A percentile compares a stretch with the other conserved stretches of the same genome.
These are phyloP conservation scores for Sinentomon sp. DNA, from an alignment of 2,888 invertebrate species.

Conservation along the genomic window DNA sequence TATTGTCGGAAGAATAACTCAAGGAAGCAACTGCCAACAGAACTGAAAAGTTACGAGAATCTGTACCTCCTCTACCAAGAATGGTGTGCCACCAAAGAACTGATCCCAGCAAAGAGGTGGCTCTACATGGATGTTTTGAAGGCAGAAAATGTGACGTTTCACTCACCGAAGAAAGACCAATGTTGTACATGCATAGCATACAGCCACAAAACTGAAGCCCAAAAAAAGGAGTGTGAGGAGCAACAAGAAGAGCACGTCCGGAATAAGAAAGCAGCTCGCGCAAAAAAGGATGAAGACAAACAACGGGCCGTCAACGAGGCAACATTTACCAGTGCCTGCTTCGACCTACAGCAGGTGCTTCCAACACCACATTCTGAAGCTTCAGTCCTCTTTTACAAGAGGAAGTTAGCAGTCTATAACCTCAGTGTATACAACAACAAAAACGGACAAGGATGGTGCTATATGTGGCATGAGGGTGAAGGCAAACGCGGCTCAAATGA, in stretches of 20 bases:
- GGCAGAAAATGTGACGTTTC: too few species aligned
- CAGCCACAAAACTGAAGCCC: background rate
- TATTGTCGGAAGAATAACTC: too few species aligned
- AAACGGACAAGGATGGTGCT: background rate
- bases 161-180: background rate
- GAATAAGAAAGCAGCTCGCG: background rate
- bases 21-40: too few species aligned
- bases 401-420: background rate
- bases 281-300: background rate
- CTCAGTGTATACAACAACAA: background rate
- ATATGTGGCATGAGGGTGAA: background rate
- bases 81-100: too few species aligned
- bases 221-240: background rate
- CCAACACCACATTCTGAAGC: background rate
- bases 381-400: background rate
- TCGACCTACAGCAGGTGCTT: background rate
- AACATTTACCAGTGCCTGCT: background rate
- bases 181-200: background rate
- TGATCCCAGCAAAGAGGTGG: too few species aligned
- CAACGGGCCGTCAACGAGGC: background rate
- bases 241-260: background rate
- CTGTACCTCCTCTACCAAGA: too few species aligned
- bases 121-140: too few species aligned
- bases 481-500: background rate
- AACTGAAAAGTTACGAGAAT: too few species aligned